phyloP scores from a whole-genome alignment of 2,113 vertebrate species.

The Apteryx owenii region DNA sequence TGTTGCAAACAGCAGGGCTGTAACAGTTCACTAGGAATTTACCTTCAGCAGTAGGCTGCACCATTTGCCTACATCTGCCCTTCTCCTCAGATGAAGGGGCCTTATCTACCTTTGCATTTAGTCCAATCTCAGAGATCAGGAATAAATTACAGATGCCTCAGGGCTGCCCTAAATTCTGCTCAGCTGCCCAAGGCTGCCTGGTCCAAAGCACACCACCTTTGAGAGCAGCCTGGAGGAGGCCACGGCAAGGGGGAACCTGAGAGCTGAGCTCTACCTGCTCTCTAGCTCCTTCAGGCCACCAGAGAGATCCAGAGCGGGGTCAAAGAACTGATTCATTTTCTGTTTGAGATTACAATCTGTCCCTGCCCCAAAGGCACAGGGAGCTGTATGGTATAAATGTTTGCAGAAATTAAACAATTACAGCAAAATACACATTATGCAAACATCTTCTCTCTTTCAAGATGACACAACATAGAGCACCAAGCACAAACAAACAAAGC shows the following conservation, averaged over 20 bases:
- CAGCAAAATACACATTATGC: conserved; percentile 32
- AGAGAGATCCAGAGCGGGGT: not conserved
- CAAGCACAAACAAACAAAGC: not conserved
- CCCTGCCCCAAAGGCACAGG: not conserved
- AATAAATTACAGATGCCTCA: not conserved
- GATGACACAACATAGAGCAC: conserved; percentile 16
- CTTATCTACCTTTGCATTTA: not conserved
- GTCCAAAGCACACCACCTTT: not conserved
- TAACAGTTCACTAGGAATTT: not conserved
- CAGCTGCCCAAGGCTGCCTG: not conserved
- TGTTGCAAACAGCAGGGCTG: not conserved
- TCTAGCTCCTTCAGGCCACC: not conserved
- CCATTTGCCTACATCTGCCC: not conserved
- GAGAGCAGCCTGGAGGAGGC: not conserved
- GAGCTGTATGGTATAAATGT: not conserved
- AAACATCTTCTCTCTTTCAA: conserved; percentile 32
- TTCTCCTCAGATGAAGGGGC: not conserved
- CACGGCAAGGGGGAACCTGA: rapidly evolving
- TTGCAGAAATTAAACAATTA: conserved; percentile 39
- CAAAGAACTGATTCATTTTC: not conserved
- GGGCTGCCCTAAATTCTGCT: not conserved
- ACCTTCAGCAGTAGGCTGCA: not conserved
- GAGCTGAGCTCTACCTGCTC: not conserved
- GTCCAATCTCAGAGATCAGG: not conserved
- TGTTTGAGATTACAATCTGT: not conserved